Conservation (phyloP, 2,113 vertebrate genomes). For the Coptodon rendalli region DNA sequence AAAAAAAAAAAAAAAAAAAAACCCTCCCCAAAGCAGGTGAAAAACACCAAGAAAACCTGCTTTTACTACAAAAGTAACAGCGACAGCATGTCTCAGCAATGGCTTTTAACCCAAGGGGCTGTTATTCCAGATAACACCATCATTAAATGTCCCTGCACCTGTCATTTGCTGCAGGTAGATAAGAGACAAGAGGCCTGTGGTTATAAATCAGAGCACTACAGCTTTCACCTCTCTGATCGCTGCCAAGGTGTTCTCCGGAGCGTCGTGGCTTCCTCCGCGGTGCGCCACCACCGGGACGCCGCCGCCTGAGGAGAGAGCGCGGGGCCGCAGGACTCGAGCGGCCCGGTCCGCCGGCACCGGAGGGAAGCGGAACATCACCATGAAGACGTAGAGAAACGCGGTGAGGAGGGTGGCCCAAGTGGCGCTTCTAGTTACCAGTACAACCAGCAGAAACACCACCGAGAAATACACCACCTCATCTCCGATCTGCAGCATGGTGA, state of each 20-base stretch:
- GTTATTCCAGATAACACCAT: not conserved
- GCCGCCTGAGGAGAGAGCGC: constrained; percentile 3
- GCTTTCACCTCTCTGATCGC: constrained; percentile 82
- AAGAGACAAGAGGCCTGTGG: not conserved
- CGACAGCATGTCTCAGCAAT: not conserved
- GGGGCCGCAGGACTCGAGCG: constrained; percentile 75
- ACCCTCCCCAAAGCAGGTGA: not conserved
- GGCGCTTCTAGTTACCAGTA: constrained; percentile 76
- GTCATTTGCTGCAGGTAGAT: not conserved
- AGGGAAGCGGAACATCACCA: constrained; percentile 78
- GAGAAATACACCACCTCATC: constrained; percentile 71
- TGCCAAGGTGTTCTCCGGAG: constrained; percentile 89
- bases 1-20: too few relatives aligned
- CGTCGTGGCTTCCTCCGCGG: constrained; percentile 84
- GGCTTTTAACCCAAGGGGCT: too few relatives aligned
- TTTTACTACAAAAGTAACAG: not conserved
- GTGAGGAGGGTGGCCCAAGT: constrained; percentile 69
- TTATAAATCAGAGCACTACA: not conserved
- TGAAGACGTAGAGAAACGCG: constrained; percentile 74
- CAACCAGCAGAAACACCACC: constrained; percentile 61
- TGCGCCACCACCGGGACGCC: constrained; percentile 77
- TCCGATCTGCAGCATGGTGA: constrained; percentile 71
- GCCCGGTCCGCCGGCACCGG: constrained; percentile 71
- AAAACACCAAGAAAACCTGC: not conserved
- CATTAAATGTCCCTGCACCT: not conserved